Base-by-base conservation (phyloP, 2,888 invertebrate species). In the Hesperia comma region DNA sequence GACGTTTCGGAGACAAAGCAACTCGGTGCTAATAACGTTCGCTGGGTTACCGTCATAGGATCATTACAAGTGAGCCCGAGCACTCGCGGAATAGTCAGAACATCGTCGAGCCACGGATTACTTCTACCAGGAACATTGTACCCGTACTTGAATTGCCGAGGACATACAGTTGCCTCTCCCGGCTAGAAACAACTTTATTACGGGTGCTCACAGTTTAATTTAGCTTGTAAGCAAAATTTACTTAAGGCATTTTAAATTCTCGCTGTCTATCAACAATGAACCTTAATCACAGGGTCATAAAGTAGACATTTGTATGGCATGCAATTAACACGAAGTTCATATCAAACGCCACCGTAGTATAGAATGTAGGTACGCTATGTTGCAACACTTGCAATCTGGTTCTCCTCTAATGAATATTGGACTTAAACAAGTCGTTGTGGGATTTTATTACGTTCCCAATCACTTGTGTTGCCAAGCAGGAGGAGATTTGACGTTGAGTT, bases 331-430 rank as follows among this genome's bases (percentile, higher is more conserved):
- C n/a, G n/a, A n/a, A n/a, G n/a, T n/a, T n/a, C n/a, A n/a, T n/a
- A n/a, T n/a, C n/a, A n/a, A n/a, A n/a, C n/a, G n/a, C n/a, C n/a
- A n/a, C n/a, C n/a, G n/a, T n/a, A n/a, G n/a, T n/a, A n/a, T n/a
- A 37, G 37, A 37, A 37, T 37, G 37, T 37, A 37, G 37, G 68
- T 70, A 63, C 68, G 69, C 69, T 67, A 66, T 69, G 68, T 71
- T 55, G 69, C 61, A 63, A 70, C 68, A 71, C 41, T 68, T 61
- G 69, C 68, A 67, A 74, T 72, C 71, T 71, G 71, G 72, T 70
- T 73, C 71, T 70, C 67, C 71, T 68, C 70, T 76, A 75, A 75
- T 75, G 74, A 76, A 72, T 74, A 73, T 73, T 72, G 72, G 71
- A 72, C 70, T 76, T 75, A 74, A 73, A 72, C 71, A 74, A 73